phyloP scores from a whole-genome alignment of 2,797 vertebrate species.

The Sylvia borin region DNA sequence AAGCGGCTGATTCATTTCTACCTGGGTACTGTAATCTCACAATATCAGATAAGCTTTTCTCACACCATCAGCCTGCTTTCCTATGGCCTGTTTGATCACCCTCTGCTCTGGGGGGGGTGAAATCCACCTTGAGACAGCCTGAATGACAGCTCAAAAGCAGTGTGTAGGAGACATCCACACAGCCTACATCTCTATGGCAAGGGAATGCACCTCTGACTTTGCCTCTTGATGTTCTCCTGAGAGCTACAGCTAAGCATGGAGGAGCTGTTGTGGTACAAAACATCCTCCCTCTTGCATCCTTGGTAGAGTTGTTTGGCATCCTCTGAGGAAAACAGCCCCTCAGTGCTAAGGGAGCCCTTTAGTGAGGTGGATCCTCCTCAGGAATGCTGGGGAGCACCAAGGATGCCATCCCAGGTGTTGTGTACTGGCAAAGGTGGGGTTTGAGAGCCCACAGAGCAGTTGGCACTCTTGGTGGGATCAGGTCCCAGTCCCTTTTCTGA shows the following conservation, averaged over 20 bases:
- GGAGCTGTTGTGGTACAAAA: not conserved
- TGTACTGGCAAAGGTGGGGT: not conserved
- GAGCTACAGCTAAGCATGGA: not conserved
- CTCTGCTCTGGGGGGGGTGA: not conserved
- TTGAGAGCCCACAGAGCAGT: not conserved
- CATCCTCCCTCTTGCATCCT: not conserved
- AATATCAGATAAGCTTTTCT: not conserved
- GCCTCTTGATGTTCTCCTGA: not conserved
- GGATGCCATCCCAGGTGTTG: not conserved
- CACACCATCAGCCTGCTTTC: not conserved
- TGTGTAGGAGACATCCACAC: not conserved
- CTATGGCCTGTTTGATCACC: not conserved
- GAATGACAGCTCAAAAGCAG: rapidly evolving
- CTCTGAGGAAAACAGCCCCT: not conserved
- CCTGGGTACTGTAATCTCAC: not conserved
- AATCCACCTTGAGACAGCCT: not conserved
- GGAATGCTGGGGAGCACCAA: not conserved
- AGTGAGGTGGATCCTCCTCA: not conserved
- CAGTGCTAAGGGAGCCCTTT: not conserved
- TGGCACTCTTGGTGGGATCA: not conserved
- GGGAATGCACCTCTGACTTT: not conserved
- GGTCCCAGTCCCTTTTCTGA: not conserved
- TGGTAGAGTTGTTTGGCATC: not conserved
- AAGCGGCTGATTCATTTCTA: not conserved
- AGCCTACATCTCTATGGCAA: not conserved